Percentiles rank a stretch among this genome's conserved stretches.
Conservation (phyloP, 2,113 vertebrate genomes). For the Synodontis membranacea region DNA sequence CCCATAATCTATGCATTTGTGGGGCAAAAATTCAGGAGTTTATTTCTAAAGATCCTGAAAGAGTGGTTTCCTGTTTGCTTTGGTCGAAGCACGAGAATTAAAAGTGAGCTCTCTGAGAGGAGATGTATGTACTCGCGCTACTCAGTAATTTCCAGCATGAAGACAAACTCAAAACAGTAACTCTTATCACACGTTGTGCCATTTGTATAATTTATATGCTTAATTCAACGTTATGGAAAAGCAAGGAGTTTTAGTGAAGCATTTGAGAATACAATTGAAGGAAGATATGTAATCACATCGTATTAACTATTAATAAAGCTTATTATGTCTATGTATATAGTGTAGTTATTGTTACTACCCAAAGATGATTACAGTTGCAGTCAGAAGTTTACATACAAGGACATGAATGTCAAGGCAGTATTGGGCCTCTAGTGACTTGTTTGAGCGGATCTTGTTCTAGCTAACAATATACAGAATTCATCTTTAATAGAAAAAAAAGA, state of each 20-base stretch:
- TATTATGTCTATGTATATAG: background rate
- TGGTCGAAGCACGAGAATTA: too few species aligned
- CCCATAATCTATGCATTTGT: conserved; percentile 76
- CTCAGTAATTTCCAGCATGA: conserved; percentile 47
- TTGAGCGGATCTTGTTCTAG: too few species aligned
- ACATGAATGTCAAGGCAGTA: too few species aligned
- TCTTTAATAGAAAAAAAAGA: too few species aligned
- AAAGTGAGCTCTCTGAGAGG: conserved; percentile 19
- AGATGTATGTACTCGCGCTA: conserved; percentile 58
- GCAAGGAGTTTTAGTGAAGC: too few species aligned
- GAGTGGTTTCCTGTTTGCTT: too few species aligned
- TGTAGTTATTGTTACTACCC: background rate
- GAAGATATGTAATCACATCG: background rate
- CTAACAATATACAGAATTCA: too few species aligned
- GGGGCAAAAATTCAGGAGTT: too few species aligned
- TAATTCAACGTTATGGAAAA: background rate
- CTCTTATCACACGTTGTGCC: background rate
- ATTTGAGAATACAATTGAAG: background rate
- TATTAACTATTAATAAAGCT: background rate
- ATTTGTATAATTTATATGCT: background rate
- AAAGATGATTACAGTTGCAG: too few species aligned
- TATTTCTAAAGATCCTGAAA: too few species aligned
- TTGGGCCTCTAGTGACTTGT: too few species aligned
- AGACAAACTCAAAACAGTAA: background rate
- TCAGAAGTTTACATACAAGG: too few species aligned